Percentiles rank a stretch among this genome's conserved stretches.
Conservation (phyloP, 2,888 invertebrate genomes). For the Scaptomyza tumidula region DNA sequence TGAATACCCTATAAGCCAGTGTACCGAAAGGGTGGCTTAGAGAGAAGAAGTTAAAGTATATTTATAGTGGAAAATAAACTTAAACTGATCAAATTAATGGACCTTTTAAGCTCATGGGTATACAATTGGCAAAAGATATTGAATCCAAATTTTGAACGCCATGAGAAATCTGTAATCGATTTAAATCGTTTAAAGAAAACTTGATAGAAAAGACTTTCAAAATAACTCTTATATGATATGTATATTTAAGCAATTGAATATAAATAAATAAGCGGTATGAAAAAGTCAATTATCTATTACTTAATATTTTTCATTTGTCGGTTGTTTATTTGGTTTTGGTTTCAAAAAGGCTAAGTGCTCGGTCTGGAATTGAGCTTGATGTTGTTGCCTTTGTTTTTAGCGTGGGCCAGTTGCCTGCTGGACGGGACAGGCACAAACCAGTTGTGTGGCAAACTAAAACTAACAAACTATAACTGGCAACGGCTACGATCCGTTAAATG, state of each 20-base stretch:
- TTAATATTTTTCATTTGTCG: not conserved
- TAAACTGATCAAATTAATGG: too few relatives aligned
- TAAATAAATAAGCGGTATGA: not conserved
- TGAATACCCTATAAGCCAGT: not conserved
- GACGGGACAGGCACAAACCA: slow-evolving; percentile 37
- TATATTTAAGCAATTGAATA: too few relatives aligned
- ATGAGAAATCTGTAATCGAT: too few relatives aligned
- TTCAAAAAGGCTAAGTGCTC: slow-evolving; percentile 43
- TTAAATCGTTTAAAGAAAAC: too few relatives aligned
- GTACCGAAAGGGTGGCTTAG: too few relatives aligned
- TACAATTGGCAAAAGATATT: too few relatives aligned
- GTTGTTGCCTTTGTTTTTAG: slow-evolving; percentile 5
- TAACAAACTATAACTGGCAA: slow-evolving; percentile 32
- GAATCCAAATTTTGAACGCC: too few relatives aligned
- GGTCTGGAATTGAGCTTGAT: not conserved
- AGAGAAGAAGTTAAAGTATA: too few relatives aligned
- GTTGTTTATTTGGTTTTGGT: not conserved
- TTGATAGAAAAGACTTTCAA: too few relatives aligned
- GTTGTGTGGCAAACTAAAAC: slow-evolving; percentile 25
- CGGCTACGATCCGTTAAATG: slow-evolving; percentile 19
- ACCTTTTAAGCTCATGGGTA: too few relatives aligned
- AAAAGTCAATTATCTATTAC: not conserved
- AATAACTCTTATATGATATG: too few relatives aligned
- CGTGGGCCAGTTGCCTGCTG: slow-evolving; percentile 27
- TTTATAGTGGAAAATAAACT: too few relatives aligned